phyloP scores from a whole-genome alignment of 37 sponge, comb jelly and placozoan genomes.

The Mnemiopsis leidyi region DNA sequence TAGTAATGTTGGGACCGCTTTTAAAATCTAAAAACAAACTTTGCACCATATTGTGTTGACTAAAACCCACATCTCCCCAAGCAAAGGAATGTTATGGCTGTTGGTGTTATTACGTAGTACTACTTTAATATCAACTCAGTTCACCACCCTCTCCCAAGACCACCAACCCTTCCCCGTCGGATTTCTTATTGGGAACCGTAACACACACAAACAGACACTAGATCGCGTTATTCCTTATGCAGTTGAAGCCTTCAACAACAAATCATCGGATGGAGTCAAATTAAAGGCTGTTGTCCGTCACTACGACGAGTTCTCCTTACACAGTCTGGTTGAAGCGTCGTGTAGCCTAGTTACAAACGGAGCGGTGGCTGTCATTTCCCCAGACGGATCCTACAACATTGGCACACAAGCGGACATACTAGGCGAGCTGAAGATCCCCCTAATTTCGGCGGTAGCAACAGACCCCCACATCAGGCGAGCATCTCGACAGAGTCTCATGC shows the following conservation, averaged over 20 bases:
- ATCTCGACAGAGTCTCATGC: neutral
- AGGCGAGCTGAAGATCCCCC: neutral
- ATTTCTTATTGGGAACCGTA: neutral
- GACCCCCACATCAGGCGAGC: neutral
- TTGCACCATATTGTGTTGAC: too few species aligned
- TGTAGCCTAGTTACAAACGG: neutral
- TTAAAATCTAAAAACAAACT: too few species aligned
- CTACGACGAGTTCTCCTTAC: neutral
- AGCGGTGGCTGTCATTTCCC: neutral
- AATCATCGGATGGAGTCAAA: neutral
- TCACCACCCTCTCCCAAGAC: neutral
- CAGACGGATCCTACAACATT: neutral
- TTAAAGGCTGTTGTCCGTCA: neutral
- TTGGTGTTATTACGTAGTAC: neutral
- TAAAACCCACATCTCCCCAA: too few species aligned
- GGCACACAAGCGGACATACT: neutral
- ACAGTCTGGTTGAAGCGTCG: neutral
- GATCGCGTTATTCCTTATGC: neutral
- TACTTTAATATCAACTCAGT: neutral
- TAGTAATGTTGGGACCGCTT: too few species aligned
- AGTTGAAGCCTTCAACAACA: neutral
- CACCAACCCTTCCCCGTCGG: neutral
- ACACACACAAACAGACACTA: neutral
- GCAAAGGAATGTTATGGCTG: neutral
- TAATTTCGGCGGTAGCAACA: neutral